A percentile compares a stretch with the other conserved stretches of the same genome.
Conservation (phyloP, 2,888 invertebrate species). For the Zygogramma bicolorata region DNA sequence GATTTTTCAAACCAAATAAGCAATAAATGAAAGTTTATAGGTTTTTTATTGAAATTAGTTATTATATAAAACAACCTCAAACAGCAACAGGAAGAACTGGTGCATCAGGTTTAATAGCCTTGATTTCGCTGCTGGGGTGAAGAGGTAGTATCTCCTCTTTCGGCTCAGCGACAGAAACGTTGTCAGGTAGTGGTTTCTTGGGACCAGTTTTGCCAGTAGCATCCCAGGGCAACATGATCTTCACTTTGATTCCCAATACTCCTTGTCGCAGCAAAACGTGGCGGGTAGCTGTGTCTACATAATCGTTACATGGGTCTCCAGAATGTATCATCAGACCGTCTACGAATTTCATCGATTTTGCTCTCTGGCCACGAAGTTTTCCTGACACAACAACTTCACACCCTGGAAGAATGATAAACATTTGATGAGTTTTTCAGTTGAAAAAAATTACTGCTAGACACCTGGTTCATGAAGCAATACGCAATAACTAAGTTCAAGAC, state of each 20-base stretch:
- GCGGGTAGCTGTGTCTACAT: constrained; percentile 97
- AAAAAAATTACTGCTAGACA: background rate
- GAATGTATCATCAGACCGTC: constrained; percentile 99
- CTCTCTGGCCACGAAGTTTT: constrained; percentile 98
- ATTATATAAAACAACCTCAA: constrained; percentile 29
- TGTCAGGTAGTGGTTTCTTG: constrained; percentile 97
- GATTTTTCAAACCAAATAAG: background rate
- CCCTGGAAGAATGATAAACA: constrained; percentile 69
- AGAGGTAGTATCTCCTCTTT: constrained; percentile 89
- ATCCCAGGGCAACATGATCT: constrained; percentile 99
- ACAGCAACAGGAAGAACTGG: constrained; percentile 66
- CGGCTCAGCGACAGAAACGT: constrained; percentile 96
- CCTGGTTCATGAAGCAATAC: too few relatives aligned
- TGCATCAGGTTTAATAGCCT: constrained; percentile 74
- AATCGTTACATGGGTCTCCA: constrained; percentile 98
- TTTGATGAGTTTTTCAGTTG: too few relatives aligned
- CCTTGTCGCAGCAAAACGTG: constrained; percentile 95
- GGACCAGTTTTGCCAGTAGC: constrained; percentile 97
- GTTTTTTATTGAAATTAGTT: constrained; percentile 26
- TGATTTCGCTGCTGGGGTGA: constrained; percentile 82
- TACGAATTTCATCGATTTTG: constrained; percentile 99
- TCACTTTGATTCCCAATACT: constrained; percentile 70
- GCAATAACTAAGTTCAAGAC: too few relatives aligned
- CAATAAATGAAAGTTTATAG: background rate
- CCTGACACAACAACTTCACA: constrained; percentile 99